Evolutionary conservation across 2,797 vertebrate genomes (phyloP).

Genomic region (Molossus molossus): DNA sequence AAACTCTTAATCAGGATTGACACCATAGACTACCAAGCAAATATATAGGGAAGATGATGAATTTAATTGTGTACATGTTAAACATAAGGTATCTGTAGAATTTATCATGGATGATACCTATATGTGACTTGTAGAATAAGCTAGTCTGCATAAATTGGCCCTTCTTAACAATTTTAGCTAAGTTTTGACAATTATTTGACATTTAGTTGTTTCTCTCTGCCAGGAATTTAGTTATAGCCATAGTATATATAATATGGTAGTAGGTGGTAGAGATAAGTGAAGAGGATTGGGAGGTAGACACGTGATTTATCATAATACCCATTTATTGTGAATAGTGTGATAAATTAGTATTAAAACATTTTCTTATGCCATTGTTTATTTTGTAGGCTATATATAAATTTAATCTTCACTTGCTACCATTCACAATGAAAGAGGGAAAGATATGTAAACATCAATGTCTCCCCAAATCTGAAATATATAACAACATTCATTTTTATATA

Average conservation of each 20-base stretch:
- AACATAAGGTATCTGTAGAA: not conserved
- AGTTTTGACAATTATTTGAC: not conserved
- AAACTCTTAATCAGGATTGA: conserved; percentile 1
- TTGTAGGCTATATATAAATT: not conserved
- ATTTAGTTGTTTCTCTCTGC: conserved; percentile 10
- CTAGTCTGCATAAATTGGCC: not conserved
- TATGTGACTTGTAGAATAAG: not conserved
- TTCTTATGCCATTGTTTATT: conserved; percentile 25
- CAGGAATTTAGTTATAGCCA: not conserved
- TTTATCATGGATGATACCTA: not conserved
- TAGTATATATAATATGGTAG: not conserved
- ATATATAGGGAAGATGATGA: not conserved
- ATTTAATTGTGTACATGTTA: not conserved
- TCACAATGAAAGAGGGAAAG: conserved; percentile 37
- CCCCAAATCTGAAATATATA: conserved; percentile 12
- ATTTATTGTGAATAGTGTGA: not conserved
- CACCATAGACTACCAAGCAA: not conserved
- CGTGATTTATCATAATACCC: not conserved
- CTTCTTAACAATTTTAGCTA: conserved; percentile 42
- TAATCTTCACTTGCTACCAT: not conserved
- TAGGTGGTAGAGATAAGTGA: not conserved
- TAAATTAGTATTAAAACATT: not conserved
- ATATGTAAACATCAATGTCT: not conserved
- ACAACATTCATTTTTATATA: not conserved
- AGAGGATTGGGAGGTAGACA: not conserved